Evolutionary conservation across 2,113 vertebrate species (phyloP), one percentile per base, ranked within the genome.

Genomic region (Numida meleagris): DNA sequence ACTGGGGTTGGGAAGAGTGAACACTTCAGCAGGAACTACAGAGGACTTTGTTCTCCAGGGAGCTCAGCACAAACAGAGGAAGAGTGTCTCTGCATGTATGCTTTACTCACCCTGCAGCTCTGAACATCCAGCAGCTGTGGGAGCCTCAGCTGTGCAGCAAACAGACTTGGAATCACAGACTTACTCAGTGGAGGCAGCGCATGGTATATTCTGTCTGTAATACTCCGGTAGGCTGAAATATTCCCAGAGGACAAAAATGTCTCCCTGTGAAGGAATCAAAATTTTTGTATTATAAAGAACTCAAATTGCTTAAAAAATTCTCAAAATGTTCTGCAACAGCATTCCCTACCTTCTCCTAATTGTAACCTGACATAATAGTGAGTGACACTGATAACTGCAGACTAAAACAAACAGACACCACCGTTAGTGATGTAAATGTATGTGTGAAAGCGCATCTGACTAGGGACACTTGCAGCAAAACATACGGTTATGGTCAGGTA

Each of bases 231-330:
- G 72, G 98, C 97, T 24, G 89, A 81, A 29, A 94, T 16, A 23
- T 97, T 97, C n/a, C 98, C 98, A 3, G 86, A 96, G 40, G 97
- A 97, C 73, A 98, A 96, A 86, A 98, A 98, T 5, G 61, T 94
- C 91, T 97, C 96, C 45, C 97, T 97, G 88, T 40, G 82, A 81
- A 95, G 78, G 66, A 82, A 94, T 3, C 23, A 65, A 59, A 73
- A 36, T 23, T 14, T 48, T 86, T 82, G 43, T 62, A 67, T 61
- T 74, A 53, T 74, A 82, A 66, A n/a, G 5, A 80, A 78, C 33
- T 17, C 46, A 82, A 38, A 24, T 11, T 18, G 40, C 40, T 80
- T 76, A 25, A 46, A 53, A 81, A 87, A 38, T 46, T 90, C 65
- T 55, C 36, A 33, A 71, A 31, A 51, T 43, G 29, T 8, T 82